Conservation (phyloP, 2,113 vertebrate genomes). For the Hemicordylus capensis region DNA sequence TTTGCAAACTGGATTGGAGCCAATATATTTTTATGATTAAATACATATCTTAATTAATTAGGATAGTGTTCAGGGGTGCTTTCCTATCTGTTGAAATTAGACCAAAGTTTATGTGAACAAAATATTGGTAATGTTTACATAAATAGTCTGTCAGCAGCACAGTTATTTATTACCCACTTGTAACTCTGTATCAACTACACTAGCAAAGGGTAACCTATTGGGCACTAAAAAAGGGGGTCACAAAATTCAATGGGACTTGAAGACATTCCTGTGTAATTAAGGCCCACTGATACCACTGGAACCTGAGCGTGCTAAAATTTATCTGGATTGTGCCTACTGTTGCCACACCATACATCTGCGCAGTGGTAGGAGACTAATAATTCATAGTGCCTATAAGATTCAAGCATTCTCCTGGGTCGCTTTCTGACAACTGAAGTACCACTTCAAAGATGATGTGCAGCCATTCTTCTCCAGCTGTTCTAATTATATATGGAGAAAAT, state of each 20-base stretch:
- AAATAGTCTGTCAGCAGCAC: slow-evolving; percentile 22
- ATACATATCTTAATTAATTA: neutral
- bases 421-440: neutral
- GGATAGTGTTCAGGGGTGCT: neutral
- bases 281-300: neutral
- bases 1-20: no score
- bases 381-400: neutral
- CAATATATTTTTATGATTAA: no score
- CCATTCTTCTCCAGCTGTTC: neutral
- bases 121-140: slow-evolving; percentile 30
- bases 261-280: neutral
- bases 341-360: neutral
- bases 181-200: neutral
- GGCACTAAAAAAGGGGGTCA: neutral
- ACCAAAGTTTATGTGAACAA: slow-evolving; percentile 31
- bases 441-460: slow-evolving; percentile 13
- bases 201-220: neutral
- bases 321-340: neutral
- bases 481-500: neutral
- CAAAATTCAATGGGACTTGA: neutral
- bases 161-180: neutral
- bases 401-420: slow-evolving; percentile 13
- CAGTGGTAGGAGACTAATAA: neutral
- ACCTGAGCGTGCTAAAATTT: neutral
- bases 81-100: neutral